These are phyloP conservation scores for Parapristionchus giblindavisi DNA, from an alignment of 2,888 invertebrate species.

Conservation along the genomic window DNA sequence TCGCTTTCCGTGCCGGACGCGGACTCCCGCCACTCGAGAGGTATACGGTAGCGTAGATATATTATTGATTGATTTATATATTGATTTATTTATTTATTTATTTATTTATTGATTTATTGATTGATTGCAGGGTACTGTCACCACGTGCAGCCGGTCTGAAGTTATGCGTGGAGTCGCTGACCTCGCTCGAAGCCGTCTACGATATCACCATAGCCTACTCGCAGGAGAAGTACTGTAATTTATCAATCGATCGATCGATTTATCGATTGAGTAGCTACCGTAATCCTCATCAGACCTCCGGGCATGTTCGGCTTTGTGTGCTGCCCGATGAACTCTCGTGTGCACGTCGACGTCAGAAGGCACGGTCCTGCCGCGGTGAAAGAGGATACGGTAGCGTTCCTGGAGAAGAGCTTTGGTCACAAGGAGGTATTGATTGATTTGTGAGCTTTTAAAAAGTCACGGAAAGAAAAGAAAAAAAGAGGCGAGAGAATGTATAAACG, in stretches of 20 bases:
- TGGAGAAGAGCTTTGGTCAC: slow-evolving; percentile 19
- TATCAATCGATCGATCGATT: not conserved
- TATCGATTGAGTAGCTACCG: not conserved
- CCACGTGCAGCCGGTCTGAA: slow-evolving; percentile 61
- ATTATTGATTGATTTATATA: not conserved
- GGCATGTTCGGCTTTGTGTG: slow-evolving; percentile 66
- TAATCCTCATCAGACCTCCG: slow-evolving; percentile 43
- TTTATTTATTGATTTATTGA: too few relatives aligned
- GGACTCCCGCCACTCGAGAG: slow-evolving; percentile 34
- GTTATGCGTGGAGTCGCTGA: slow-evolving; percentile 56
- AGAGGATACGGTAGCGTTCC: not conserved
- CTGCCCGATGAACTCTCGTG: slow-evolving; percentile 41
- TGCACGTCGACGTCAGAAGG: slow-evolving; percentile 28
- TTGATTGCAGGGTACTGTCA: slow-evolving; percentile 52
- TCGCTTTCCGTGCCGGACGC: slow-evolving; percentile 40
- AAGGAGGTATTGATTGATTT: slow-evolving; percentile 3
- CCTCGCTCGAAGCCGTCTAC: slow-evolving; percentile 60
- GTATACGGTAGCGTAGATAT: slow-evolving; percentile 3
- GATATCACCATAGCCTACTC: slow-evolving; percentile 66
- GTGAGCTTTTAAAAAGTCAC: not conserved
- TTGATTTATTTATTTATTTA: too few relatives aligned
- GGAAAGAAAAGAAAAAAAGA: too few relatives aligned
- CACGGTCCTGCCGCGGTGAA: slow-evolving; percentile 2
- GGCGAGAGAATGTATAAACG: too few relatives aligned
- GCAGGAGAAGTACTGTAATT: slow-evolving; percentile 52